Evolutionary conservation across 2,888 invertebrate species (phyloP).

Genomic region (Dynastes maya): DNA sequence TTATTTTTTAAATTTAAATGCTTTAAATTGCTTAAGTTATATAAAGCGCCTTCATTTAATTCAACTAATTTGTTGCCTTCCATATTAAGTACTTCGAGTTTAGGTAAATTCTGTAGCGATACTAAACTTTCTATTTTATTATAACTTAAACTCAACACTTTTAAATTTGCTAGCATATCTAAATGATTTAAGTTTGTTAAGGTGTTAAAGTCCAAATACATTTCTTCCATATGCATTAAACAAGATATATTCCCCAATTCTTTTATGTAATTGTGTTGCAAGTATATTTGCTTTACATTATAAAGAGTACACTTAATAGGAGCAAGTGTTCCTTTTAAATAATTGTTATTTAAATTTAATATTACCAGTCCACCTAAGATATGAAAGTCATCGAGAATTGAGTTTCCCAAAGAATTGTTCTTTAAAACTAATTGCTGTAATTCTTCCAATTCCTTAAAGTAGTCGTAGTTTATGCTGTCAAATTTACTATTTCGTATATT

Average conservation of each 20-base stretch:
- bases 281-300: conserved; percentile 39
- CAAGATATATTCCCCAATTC: conserved; percentile 41
- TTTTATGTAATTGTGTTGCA: conserved; percentile 45
- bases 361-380: conserved; percentile 1
- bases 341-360: conserved; percentile 46
- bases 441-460: conserved; percentile 56
- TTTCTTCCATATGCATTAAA: conserved; percentile 44
- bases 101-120: conserved; percentile 15
- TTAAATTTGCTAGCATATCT: conserved; percentile 21
- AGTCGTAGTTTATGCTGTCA: conserved; percentile 50
- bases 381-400: background rate
- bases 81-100: conserved; percentile 51
- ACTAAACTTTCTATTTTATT: conserved; percentile 53
- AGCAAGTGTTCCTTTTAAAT: conserved; percentile 22
- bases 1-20: conserved; percentile 53
- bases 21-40: conserved; percentile 48
- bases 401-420: conserved; percentile 40
- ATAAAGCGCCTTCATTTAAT: conserved; percentile 44
- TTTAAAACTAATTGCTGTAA: conserved; percentile 37
- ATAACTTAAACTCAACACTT: conserved; percentile 49
- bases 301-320: conserved; percentile 30
- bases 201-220: conserved; percentile 50
- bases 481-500: conserved; percentile 58
- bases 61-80: conserved; percentile 50
- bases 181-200: conserved; percentile 35